Conservation (phyloP, 2,888 invertebrate species). For the Himalopsyche japonica region DNA sequence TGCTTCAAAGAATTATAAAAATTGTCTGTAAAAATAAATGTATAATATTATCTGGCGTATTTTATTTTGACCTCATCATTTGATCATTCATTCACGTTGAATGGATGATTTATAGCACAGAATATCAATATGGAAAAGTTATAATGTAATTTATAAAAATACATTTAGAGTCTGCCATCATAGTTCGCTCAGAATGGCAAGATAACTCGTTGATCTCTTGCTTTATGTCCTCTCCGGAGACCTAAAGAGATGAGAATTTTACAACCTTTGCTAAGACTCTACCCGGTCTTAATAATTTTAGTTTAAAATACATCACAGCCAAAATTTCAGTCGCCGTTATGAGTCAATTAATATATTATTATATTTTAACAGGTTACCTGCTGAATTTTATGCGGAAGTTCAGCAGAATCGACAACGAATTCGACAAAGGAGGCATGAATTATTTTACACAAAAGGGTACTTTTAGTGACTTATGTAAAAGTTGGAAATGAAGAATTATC, state of each 20-base stretch:
- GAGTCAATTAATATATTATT: not conserved
- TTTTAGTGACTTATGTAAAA: too few relatives aligned
- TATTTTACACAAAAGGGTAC: too few relatives aligned
- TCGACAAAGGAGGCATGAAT: not conserved
- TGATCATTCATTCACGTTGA: too few relatives aligned
- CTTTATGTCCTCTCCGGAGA: not conserved
- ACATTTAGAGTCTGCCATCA: not conserved
- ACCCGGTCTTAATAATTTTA: not conserved
- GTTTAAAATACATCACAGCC: not conserved
- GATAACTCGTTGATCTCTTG: not conserved
- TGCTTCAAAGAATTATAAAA: too few relatives aligned
- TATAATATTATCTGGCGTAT: too few relatives aligned
- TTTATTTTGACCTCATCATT: too few relatives aligned
- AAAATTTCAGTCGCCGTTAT: not conserved
- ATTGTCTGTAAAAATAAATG: too few relatives aligned
- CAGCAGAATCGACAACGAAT: not conserved
- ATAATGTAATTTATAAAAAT: too few relatives aligned
- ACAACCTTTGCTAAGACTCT: not conserved
- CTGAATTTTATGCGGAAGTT: not conserved
- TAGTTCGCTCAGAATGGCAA: not conserved
- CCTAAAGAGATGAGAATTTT: not conserved
- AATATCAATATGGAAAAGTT: too few relatives aligned
- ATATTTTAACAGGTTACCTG: not conserved
- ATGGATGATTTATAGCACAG: too few relatives aligned
- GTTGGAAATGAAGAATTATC: too few relatives aligned